A percentile compares a stretch with the other conserved stretches of the same genome.
phyloP scores from a whole-genome alignment of 2,888 invertebrate genomes.

The Mellilla xanthometata region DNA sequence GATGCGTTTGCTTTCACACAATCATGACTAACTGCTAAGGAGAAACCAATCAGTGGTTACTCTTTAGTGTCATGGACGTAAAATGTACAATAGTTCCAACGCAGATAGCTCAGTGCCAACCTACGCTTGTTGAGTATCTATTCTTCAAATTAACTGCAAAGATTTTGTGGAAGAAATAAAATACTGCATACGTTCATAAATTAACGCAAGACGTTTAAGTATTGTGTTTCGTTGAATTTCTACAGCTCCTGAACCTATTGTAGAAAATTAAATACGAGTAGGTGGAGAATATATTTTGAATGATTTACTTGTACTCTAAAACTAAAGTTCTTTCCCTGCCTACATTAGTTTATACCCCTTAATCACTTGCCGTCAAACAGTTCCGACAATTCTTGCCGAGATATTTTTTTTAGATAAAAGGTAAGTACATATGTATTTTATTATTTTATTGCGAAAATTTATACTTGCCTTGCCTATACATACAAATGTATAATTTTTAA shows the following conservation, averaged over 20 bases:
- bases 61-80: constrained; percentile 6
- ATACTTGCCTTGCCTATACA: no score
- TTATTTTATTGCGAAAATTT: no score
- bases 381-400: no score
- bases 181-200: neutral
- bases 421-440: no score
- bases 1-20: constrained; percentile 27
- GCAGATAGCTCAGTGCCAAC: neutral
- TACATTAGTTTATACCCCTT: no score
- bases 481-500: no score
- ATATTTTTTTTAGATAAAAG: no score
- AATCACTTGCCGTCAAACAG: no score
- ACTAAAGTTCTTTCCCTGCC: no score
- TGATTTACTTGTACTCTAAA: no score
- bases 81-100: neutral
- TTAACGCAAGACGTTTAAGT: neutral
- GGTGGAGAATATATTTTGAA: no score
- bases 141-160: constrained; percentile 6
- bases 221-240: neutral
- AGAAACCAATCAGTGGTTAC: constrained; percentile 15
- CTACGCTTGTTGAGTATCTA: neutral
- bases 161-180: neutral
- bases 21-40: constrained; percentile 3
- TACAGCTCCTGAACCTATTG: neutral
- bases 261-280: neutral